Evolutionary conservation across 2,113 vertebrate species (phyloP).

Genomic region (Paratilapia polleni): DNA sequence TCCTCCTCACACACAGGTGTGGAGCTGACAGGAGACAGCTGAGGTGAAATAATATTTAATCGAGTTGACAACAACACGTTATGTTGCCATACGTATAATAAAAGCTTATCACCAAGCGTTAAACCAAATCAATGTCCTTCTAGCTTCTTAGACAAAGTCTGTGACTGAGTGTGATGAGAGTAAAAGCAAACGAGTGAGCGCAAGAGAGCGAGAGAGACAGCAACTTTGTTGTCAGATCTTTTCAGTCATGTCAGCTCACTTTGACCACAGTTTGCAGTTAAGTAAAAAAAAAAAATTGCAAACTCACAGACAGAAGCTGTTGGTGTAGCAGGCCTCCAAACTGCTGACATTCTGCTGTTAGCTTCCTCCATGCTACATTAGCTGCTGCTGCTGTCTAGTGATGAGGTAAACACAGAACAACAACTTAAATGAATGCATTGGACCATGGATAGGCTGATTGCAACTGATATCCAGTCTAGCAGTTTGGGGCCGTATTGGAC

Average conservation of each 20-base stretch:
- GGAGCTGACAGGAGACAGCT: background rate
- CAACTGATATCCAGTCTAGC: background rate
- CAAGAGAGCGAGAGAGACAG: background rate
- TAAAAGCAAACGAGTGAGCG: background rate
- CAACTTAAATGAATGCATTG: background rate
- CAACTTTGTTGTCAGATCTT: background rate
- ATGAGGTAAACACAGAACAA: background rate
- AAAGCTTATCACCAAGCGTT: background rate
- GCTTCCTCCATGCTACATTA: background rate
- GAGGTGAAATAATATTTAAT: too few relatives aligned
- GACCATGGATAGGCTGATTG: background rate
- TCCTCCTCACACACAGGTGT: background rate
- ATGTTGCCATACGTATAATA: background rate
- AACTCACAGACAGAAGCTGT: background rate
- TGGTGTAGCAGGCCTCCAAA: background rate
- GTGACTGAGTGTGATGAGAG: background rate
- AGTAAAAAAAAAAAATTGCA: background rate
- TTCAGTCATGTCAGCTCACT: background rate
- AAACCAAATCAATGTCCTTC: background rate
- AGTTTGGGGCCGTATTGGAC: too few relatives aligned
- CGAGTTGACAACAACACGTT: background rate
- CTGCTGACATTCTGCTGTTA: background rate
- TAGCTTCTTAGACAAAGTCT: background rate
- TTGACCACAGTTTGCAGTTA: background rate
- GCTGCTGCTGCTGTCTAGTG: background rate